phyloP scores from a whole-genome alignment of 2,113 vertebrate species.

The Chelonoidis abingdonii region DNA sequence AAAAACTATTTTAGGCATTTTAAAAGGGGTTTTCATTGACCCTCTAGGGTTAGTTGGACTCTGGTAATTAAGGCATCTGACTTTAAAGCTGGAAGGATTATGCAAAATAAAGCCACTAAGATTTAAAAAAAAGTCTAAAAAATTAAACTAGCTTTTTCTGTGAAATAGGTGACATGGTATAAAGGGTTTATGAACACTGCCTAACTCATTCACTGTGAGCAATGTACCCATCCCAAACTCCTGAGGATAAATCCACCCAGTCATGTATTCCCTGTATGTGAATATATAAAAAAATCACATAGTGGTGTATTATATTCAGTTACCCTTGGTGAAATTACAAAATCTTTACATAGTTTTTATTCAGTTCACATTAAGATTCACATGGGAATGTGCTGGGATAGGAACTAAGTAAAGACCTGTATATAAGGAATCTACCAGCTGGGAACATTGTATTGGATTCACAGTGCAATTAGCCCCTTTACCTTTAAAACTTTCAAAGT shows the following conservation, averaged over 20 bases:
- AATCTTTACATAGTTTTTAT: slow-evolving; percentile 3
- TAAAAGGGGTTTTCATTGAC: slow-evolving; percentile 43
- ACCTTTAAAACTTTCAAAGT: neutral
- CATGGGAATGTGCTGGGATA: slow-evolving; percentile 8
- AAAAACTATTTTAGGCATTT: slow-evolving; percentile 61
- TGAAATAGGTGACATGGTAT: neutral
- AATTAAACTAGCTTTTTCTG: slow-evolving; percentile 42
- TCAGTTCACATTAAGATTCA: slow-evolving; percentile 15
- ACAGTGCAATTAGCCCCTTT: neutral
- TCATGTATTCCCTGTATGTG: neutral
- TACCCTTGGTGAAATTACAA: slow-evolving; percentile 41
- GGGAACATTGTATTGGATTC: neutral
- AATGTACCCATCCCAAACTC: neutral
- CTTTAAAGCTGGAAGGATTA: slow-evolving; percentile 67
- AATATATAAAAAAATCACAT: rapidly evolving
- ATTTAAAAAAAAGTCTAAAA: slow-evolving; percentile 39
- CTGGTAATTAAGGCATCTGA: slow-evolving; percentile 72
- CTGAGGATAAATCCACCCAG: neutral
- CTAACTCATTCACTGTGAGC: slow-evolving; percentile 9
- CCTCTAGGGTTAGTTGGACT: slow-evolving; percentile 44
- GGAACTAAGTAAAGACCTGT: neutral
- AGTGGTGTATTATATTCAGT: neutral
- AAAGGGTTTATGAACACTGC: neutral
- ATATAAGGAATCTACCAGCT: neutral
- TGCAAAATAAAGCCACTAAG: slow-evolving; percentile 38